Evolutionary conservation across 2,888 invertebrate genomes (phyloP), one percentile per base, ranked within the genome.

Genomic region (Liposcelis brunnea): DNA sequence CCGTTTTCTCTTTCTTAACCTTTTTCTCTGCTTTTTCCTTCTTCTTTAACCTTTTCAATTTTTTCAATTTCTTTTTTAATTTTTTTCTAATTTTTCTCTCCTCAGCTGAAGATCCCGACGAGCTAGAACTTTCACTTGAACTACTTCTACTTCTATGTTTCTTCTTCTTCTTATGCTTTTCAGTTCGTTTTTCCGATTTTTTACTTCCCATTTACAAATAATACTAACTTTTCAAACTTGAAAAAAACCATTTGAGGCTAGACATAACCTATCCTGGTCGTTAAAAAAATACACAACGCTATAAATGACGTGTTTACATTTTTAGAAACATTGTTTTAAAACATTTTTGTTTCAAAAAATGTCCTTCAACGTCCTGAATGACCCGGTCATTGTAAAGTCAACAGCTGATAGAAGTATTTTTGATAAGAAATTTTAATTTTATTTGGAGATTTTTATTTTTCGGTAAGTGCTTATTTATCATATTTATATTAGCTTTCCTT

Each of bases 261-360:
- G n/a, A n/a, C n/a, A n/a, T n/a, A n/a, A n/a, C n/a, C n/a, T n/a
- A n/a, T n/a, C n/a, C n/a, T n/a, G n/a, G n/a, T n/a, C n/a, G n/a
- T n/a, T n/a, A n/a, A n/a, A n/a, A n/a, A n/a, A n/a, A n/a, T n/a
- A n/a, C n/a, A n/a, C n/a, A n/a, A n/a, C n/a, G n/a, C n/a, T n/a
- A n/a, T n/a, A n/a, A n/a, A n/a, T n/a, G n/a, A n/a, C n/a, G n/a
- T n/a, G n/a, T n/a, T n/a, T n/a, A n/a, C n/a, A n/a, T n/a, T n/a
- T n/a, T n/a, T n/a, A n/a, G n/a, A n/a, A n/a, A n/a, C n/a, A 46
- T 19, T 31, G 42, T 45, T 40, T 64, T 60, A 48, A 66, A 67
- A 48, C 63, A 52, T 52, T 68, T 68, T 43, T 58, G 59, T 55
- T 66, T 68, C 50, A 68, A 67, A 52, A 69, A 69, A 16, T 62